These are phyloP conservation scores for Dicrurus megarhynchus DNA, from an alignment of 2,113 vertebrate genomes.

Conservation along the genomic window DNA sequence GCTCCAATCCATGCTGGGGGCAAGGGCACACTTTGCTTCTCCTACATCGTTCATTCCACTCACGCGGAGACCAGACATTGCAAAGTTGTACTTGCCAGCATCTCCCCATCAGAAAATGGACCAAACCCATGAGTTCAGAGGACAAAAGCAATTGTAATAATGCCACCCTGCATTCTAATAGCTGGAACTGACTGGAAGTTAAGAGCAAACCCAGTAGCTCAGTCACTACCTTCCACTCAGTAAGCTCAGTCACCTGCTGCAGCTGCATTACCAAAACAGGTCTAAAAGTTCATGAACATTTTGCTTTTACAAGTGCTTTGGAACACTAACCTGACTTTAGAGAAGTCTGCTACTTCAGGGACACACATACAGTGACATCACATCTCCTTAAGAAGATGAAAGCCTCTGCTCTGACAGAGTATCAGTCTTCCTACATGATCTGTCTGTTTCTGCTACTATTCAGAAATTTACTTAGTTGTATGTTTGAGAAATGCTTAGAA, in stretches of 20 bases:
- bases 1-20: not conserved
- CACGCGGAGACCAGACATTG: not conserved
- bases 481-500: not conserved
- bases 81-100: not conserved
- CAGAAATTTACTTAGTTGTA: not conserved
- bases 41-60: not conserved
- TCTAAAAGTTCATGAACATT: not conserved
- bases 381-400: not conserved
- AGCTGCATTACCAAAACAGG: not conserved
- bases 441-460: constrained; percentile 59
- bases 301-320: not conserved
- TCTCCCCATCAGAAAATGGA: constrained; percentile 60
- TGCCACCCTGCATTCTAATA: not conserved
- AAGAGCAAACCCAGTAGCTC: not conserved
- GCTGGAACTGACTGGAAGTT: not conserved
- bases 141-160: constrained; percentile 22
- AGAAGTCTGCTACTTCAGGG: not conserved
- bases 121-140: constrained; percentile 57
- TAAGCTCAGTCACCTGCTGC: not conserved
- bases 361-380: not conserved
- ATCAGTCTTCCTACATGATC: not conserved
- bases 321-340: not conserved
- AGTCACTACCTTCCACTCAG: not conserved
- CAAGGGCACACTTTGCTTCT: not conserved
- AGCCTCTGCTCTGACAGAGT: not conserved